phyloP scores from a whole-genome alignment of 2,113 vertebrate genomes.

The Ictidomys tridecemlineatus region DNA sequence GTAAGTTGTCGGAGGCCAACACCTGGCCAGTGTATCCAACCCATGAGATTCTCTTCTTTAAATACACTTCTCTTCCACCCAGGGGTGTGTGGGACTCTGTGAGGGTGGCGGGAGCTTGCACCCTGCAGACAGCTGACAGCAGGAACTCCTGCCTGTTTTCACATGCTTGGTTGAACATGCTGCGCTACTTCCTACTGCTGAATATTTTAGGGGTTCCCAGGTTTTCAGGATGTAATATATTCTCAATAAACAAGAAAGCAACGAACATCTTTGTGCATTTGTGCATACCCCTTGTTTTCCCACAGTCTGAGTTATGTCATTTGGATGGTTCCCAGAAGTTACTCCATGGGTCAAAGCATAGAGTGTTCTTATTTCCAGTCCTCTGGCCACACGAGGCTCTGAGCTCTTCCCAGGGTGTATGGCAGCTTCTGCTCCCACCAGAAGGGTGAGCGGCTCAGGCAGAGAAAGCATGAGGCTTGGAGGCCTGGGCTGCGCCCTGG shows the following conservation, averaged over 20 bases:
- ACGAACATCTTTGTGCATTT: neutral
- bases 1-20: neutral
- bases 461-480: neutral
- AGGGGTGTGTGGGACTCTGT: too few relatives aligned
- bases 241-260: neutral
- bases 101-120: too few relatives aligned
- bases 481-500: neutral
- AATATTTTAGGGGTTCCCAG: neutral
- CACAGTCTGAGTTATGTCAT: neutral
- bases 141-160: neutral
- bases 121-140: too few relatives aligned
- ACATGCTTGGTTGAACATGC: neutral
- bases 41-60: neutral
- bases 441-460: neutral
- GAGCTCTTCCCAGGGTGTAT: neutral
- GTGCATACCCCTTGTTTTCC: too few relatives aligned
- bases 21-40: neutral
- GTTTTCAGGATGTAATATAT: neutral
- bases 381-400: neutral
- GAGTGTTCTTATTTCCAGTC: neutral
- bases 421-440: fast-evolving
- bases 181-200: neutral
- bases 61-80: neutral
- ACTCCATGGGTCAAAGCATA: neutral
- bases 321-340: slow-evolving; percentile 8